Percentiles rank a stretch among this genome's conserved stretches.
Conservation (phyloP, 23 tunicate species). For the Phallusia fumigata region DNA sequence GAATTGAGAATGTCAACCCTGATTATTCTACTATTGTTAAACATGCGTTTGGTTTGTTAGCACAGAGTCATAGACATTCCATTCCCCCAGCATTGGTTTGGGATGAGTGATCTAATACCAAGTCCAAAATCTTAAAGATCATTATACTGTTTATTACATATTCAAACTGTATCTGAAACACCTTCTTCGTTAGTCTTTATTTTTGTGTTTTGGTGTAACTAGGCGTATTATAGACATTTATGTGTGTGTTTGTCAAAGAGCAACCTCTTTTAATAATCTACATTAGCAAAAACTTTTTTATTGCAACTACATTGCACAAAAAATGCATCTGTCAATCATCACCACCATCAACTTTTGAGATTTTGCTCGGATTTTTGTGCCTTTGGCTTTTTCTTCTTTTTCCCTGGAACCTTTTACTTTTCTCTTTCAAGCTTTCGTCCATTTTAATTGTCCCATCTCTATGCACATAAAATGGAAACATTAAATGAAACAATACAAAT, state of each 20-base stretch:
- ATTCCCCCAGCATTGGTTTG: neutral
- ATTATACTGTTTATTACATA: too few species aligned
- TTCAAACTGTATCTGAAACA: too few species aligned
- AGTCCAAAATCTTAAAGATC: too few species aligned
- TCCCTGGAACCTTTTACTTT: slow-evolving; percentile 87
- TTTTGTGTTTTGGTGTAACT: too few species aligned
- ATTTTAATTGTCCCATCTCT: slow-evolving; percentile 50
- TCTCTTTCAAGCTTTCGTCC: slow-evolving; percentile 45
- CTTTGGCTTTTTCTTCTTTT: slow-evolving; percentile 44
- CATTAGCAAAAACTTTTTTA: neutral
- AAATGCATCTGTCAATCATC: neutral
- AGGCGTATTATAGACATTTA: too few species aligned
- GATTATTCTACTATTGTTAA: neutral
- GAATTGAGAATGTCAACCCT: neutral
- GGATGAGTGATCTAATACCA: too few species aligned
- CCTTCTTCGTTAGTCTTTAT: neutral
- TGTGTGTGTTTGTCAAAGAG: too few species aligned
- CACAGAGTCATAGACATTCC: neutral
- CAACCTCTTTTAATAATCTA: too few species aligned
- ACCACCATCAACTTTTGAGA: neutral
- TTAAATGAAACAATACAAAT: neutral
- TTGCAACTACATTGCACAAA: neutral
- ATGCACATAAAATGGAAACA: neutral
- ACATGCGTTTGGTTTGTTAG: neutral
- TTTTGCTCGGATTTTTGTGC: neutral